These are phyloP conservation scores for Napeogenes sylphis DNA, from an alignment of 2,888 invertebrate species.

Conservation along the genomic window DNA sequence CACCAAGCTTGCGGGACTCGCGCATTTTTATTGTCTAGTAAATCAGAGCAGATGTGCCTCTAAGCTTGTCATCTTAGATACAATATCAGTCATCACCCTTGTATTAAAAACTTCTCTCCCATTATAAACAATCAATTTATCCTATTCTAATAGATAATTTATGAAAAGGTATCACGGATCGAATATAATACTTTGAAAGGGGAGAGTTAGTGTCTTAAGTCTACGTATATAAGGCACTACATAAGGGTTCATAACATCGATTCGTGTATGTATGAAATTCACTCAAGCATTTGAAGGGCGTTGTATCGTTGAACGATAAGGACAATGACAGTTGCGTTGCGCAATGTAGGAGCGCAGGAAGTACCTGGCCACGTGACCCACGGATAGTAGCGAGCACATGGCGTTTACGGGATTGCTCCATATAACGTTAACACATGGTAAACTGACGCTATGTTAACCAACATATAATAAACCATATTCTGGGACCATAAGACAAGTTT, in stretches of 20 bases:
- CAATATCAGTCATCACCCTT: conserved; percentile 48
- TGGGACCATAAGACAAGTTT: conserved; percentile 34
- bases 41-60: conserved; percentile 71
- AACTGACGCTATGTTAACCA: conserved; percentile 39
- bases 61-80: conserved; percentile 47
- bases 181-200: conserved; percentile 12
- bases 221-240: conserved; percentile 9
- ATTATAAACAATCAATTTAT: conserved; percentile 54
- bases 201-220: conserved; percentile 7
- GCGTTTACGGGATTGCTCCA: conserved; percentile 42
- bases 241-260: conserved; percentile 14
- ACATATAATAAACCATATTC: too few relatives aligned
- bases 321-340: conserved; percentile 41
- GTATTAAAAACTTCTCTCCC: conserved; percentile 42
- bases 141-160: conserved; percentile 42
- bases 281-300: conserved; percentile 21
- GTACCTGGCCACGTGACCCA: conserved; percentile 64
- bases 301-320: conserved; percentile 26
- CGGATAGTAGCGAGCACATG: conserved; percentile 51
- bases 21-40: conserved; percentile 50
- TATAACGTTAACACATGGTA: conserved; percentile 50
- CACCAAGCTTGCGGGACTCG: conserved; percentile 49
- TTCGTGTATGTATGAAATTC: conserved; percentile 14
- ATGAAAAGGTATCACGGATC: conserved; percentile 38
- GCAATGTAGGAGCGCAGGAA: conserved; percentile 55